A percentile compares a stretch with the other conserved stretches of the same genome.
These are phyloP conservation scores for Cyclophora punctaria DNA, from an alignment of 2,888 invertebrate genomes.

Conservation along the genomic window DNA sequence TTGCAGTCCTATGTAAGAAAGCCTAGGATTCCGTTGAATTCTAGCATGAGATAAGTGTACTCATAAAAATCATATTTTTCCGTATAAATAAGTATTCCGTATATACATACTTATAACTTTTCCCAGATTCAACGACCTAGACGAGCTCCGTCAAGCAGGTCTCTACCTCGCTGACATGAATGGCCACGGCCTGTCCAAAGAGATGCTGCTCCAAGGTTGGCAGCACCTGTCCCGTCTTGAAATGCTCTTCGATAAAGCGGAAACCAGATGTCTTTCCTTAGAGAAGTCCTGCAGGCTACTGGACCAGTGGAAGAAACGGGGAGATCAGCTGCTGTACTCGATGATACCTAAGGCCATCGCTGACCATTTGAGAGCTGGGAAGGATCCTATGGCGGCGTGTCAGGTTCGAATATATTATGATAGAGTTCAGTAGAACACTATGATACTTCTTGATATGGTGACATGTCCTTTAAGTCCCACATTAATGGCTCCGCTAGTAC, in stretches of 20 bases:
- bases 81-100: too few species aligned
- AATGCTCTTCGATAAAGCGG: constrained; percentile 87
- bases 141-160: constrained; percentile 86
- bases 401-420: constrained; percentile 63
- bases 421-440: too few species aligned
- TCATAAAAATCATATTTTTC: too few species aligned
- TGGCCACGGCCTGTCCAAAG: constrained; percentile 87
- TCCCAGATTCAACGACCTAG: constrained; percentile 85
- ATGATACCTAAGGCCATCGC: constrained; percentile 94
- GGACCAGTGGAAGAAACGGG: constrained; percentile 89
- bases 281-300: constrained; percentile 84
- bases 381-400: constrained; percentile 85
- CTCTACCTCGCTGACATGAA: constrained; percentile 89
- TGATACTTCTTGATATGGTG: too few species aligned
- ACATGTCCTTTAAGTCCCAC: too few species aligned
- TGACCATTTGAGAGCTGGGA: constrained; percentile 84
- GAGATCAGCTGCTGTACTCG: constrained; percentile 90
- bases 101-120: constrained; percentile 1
- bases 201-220: constrained; percentile 89
- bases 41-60: too few species aligned
- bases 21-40: too few species aligned
- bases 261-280: constrained; percentile 84
- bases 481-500: too few species aligned
- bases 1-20: constrained; percentile 88
- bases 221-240: constrained; percentile 87